Base-by-base conservation (phyloP, 2,888 invertebrate genomes). In the Pristionchus maxplancki region DNA sequence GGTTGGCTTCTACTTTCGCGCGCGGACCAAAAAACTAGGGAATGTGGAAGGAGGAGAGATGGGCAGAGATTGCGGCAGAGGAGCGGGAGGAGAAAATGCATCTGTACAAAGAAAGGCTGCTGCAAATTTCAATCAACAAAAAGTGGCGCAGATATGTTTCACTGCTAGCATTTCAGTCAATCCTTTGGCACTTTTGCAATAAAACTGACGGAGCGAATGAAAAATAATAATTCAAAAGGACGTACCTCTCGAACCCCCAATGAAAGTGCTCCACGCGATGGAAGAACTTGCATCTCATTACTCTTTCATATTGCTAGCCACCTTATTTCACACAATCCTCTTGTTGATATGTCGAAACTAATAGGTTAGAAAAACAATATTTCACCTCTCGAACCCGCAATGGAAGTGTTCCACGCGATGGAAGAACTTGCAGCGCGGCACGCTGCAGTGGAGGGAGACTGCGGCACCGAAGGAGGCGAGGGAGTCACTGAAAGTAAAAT, bases 41-140 rank as follows among this genome's bases (percentile, higher is more conserved):
- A n/a, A n/a, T n/a, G 48, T 85, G 85, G 44, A 85, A 85, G 5
- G 62, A 85, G n/a, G 24, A 24, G 44, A 40, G 64, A 28, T 85
- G 85, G 1, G 31, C 17, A 15, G 62, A 40, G 44, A 64, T 44
- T 0, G 48, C 44, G 28, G 50, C n/a, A n/a, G 62, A 15, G 4
- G n/a, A 17, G 5, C 85, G 40, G 11, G 85, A 40, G 15, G 64
- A 20, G 64, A 85, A 85, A 28, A 20, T 31, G 85, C 85, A 85
- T 64, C 85, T 85, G 28, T n/a, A n/a, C n/a, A n/a, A n/a, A n/a
- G n/a, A n/a, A n/a, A n/a, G n/a, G n/a, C n/a, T n/a, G n/a, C n/a
- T n/a, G n/a, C n/a, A n/a, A n/a, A n/a, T n/a, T n/a, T n/a, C n/a
- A n/a, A n/a, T n/a, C n/a, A n/a, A n/a, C n/a, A n/a, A n/a, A n/a